These are phyloP conservation scores for Rhagonycha lutea DNA, from an alignment of 2,888 invertebrate species.

Conservation along the genomic window DNA sequence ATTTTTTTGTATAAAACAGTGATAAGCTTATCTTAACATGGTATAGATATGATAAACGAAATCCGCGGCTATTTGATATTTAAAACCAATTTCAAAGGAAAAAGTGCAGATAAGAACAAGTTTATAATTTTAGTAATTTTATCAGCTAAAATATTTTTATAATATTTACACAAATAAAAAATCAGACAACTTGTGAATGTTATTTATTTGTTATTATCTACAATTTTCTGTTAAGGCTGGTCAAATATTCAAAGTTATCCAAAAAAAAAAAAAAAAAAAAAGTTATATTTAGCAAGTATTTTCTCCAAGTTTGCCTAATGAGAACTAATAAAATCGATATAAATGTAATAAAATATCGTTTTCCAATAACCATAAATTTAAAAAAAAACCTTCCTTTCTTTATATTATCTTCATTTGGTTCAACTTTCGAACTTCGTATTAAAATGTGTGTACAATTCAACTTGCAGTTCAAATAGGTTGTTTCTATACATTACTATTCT, in stretches of 20 bases:
- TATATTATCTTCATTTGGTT: too few relatives aligned
- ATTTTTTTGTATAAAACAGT: background rate
- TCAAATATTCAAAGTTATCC: background rate
- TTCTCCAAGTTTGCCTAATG: too few relatives aligned
- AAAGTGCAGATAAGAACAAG: background rate
- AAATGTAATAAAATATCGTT: too few relatives aligned
- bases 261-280: too few relatives aligned
- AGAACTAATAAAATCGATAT: too few relatives aligned
- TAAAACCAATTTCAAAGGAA: background rate
- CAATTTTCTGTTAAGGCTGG: background rate
- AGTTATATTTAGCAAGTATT: too few relatives aligned
- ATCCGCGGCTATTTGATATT: slow-evolving; percentile 7
- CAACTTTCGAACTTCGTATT: too few relatives aligned
- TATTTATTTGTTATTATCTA: background rate
- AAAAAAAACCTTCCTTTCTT: too few relatives aligned
- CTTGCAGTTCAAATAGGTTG: too few relatives aligned
- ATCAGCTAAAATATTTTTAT: background rate
- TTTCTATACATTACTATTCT: too few relatives aligned
- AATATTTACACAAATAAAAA: background rate
- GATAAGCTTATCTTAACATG: background rate
- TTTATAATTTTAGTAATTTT: background rate
- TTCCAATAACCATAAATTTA: too few relatives aligned
- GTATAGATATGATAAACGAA: background rate
- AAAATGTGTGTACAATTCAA: too few relatives aligned
- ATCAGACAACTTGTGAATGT: background rate